phyloP scores from a whole-genome alignment of 2,888 invertebrate species.

The Acanthopleura granulata region DNA sequence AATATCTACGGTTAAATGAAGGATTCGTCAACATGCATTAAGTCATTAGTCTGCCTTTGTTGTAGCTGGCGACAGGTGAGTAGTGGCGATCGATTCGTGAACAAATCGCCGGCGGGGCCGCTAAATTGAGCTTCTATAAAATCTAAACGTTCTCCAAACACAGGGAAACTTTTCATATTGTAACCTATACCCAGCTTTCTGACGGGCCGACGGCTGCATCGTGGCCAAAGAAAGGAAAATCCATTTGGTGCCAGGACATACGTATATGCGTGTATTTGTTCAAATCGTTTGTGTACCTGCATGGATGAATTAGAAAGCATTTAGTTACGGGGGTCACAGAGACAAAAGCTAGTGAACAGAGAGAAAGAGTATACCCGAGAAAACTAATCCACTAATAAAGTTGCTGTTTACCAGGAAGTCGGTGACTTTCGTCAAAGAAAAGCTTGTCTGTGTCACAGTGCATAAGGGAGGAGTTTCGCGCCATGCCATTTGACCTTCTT shows the following conservation, averaged over 20 bases:
- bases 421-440: background rate
- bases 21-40: conserved; percentile 8
- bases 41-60: conserved; percentile 3
- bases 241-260: background rate
- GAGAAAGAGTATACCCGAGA: background rate
- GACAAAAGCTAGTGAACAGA: background rate
- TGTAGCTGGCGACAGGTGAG: background rate
- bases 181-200: background rate
- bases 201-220: background rate
- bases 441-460: too few species aligned
- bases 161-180: conserved; percentile 1
- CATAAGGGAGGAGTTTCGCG: too few species aligned
- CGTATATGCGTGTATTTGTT: conserved; percentile 8
- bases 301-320: background rate
- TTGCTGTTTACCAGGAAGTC: background rate
- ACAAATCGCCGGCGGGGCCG: background rate
- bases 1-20: background rate
- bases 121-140: conserved; percentile 3
- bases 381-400: background rate
- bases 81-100: background rate
- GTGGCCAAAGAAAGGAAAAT: conserved; percentile 1
- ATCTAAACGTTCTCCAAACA: conserved; percentile 7
- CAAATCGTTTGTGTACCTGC: background rate
- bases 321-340: background rate
- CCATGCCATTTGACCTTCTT: too few species aligned